phyloP scores from a whole-genome alignment of 2,113 vertebrate genomes.

The Boleophthalmus pectinirostris region DNA sequence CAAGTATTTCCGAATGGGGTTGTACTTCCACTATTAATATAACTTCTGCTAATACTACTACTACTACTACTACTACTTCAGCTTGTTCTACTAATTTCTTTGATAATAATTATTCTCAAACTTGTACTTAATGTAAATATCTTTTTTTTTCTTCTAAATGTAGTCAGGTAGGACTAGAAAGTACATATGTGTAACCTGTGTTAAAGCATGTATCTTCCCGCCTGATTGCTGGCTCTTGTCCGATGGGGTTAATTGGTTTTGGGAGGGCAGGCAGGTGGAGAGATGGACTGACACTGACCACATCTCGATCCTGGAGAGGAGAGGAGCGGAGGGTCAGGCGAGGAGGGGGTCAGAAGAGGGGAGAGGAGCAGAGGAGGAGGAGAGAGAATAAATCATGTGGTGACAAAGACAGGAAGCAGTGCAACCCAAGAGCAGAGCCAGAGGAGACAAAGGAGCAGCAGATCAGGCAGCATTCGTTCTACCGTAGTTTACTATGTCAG shows the following conservation, averaged over 20 bases:
- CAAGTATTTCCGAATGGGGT: no score
- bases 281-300: slow-evolving; percentile 48
- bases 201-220: background rate
- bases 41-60: no score
- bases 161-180: background rate
- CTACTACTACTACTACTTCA: background rate
- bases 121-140: background rate
- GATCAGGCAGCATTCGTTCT: background rate
- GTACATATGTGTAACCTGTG: background rate
- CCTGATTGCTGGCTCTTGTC: slow-evolving; percentile 35
- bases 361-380: background rate
- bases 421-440: slow-evolving; percentile 1
- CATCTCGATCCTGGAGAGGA: slow-evolving; percentile 44
- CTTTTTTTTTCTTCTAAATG: background rate
- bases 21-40: no score
- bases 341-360: slow-evolving; percentile 11
- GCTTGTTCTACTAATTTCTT: no score
- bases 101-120: background rate
- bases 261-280: slow-evolving; percentile 54
- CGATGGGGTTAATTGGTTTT: slow-evolving; percentile 75
- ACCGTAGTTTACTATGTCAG: background rate
- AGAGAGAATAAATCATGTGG: slow-evolving; percentile 42
- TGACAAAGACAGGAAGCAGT: slow-evolving; percentile 34
- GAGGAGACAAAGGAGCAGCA: background rate
- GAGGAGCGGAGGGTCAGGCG: slow-evolving; percentile 23